A percentile compares a stretch with the other conserved stretches of the same genome.
phyloP scores from a whole-genome alignment of 1,140 invertebrate species.

The Ostrea denselamellosa region DNA sequence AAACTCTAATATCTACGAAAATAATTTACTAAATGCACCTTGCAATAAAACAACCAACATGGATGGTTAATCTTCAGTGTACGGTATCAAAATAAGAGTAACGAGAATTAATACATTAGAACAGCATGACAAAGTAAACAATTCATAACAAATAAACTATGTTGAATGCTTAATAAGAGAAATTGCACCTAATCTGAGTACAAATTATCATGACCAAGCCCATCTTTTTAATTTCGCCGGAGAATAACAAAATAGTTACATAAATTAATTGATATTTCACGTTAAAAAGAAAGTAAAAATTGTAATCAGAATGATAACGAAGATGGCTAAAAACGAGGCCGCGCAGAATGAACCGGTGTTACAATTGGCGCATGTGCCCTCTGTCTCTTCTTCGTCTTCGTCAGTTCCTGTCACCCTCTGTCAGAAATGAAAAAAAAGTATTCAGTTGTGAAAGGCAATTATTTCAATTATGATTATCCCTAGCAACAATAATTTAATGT shows the following conservation, averaged over 20 bases:
- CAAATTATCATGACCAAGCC: background rate
- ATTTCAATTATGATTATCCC: no score
- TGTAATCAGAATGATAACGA: conserved; percentile 15
- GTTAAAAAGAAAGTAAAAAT: conserved; percentile 11
- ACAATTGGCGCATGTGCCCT: conserved; percentile 25
- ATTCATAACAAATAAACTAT: background rate
- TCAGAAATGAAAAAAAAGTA: background rate
- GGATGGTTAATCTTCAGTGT: background rate
- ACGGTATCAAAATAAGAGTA: conserved; percentile 1
- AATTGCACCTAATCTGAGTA: background rate
- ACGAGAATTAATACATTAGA: background rate
- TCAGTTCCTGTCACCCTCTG: background rate
- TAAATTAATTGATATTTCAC: background rate
- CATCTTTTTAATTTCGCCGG: background rate
- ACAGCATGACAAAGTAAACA: background rate
- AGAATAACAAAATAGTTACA: background rate
- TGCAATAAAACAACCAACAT: conserved; percentile 1
- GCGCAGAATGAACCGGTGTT: conserved; percentile 27
- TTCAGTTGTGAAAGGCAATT: no score
- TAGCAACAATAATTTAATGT: no score
- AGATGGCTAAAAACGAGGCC: background rate
- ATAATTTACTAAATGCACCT: conserved; percentile 38
- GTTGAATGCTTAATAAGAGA: background rate
- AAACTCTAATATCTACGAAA: background rate
- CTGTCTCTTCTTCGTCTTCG: conserved; percentile 6